Conservation (phyloP, 2,888 invertebrate genomes). For the Notodonta dromedarius region DNA sequence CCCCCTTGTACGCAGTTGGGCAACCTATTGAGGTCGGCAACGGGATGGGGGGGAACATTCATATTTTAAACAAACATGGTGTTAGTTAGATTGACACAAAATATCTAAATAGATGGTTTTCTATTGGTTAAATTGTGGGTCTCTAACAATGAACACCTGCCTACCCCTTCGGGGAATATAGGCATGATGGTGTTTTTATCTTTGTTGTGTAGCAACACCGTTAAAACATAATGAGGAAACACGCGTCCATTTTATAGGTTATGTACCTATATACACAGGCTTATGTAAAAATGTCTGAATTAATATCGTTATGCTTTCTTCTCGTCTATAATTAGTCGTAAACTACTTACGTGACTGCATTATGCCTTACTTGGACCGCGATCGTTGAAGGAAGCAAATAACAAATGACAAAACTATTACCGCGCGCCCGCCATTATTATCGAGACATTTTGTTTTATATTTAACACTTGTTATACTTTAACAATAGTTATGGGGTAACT, state of each 20-base stretch:
- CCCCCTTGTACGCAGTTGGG: conserved; percentile 70
- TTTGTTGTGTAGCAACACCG: too few relatives aligned
- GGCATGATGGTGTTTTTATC: too few relatives aligned
- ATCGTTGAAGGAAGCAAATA: not conserved
- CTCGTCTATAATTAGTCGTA: not conserved
- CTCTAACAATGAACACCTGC: too few relatives aligned
- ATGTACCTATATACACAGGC: not conserved
- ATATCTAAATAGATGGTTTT: too few relatives aligned
- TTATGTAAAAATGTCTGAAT: not conserved
- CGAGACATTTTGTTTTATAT: not conserved
- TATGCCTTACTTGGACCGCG: not conserved
- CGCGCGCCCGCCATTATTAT: not conserved
- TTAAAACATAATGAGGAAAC: not conserved
- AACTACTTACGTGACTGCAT: not conserved
- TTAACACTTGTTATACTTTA: not conserved
- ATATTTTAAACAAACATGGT: too few relatives aligned
- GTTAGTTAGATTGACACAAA: too few relatives aligned
- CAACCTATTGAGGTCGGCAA: conserved; percentile 59
- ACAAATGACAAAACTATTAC: not conserved
- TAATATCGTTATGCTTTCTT: conserved; percentile 17
- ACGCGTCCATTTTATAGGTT: not conserved
- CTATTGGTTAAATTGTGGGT: too few relatives aligned
- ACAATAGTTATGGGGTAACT: not conserved
- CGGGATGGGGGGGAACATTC: conserved; percentile 60
- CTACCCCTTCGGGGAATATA: too few relatives aligned